These are phyloP conservation scores for Gobionotothen gibberifrons DNA, from an alignment of 2,797 vertebrate genomes.

Conservation along the genomic window DNA sequence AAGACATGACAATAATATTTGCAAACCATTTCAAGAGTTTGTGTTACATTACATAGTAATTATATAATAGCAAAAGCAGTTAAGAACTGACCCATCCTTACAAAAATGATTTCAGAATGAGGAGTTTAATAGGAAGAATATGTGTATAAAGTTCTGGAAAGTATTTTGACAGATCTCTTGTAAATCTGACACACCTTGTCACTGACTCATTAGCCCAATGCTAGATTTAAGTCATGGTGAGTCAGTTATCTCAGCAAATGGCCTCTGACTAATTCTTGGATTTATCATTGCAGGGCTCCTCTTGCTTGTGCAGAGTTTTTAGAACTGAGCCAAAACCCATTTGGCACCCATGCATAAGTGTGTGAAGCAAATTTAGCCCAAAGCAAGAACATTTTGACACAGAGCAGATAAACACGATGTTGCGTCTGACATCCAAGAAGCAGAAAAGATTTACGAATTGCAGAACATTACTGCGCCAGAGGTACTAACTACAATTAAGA, in stretches of 20 bases:
- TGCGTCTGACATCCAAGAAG: neutral
- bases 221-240: constrained; percentile 15
- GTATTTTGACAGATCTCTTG: neutral
- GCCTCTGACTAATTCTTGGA: constrained; percentile 17
- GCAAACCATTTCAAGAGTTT: neutral
- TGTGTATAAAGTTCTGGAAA: constrained; percentile 1
- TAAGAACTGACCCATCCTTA: neutral
- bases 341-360: constrained; percentile 12
- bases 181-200: neutral
- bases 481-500: neutral
- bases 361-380: neutral
- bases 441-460: neutral
- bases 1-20: neutral
- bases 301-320: constrained; percentile 11
- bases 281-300: neutral
- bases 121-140: neutral
- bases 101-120: neutral
- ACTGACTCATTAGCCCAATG: neutral
- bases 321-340: constrained; percentile 38
- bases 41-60: neutral
- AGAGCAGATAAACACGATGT: constrained; percentile 6
- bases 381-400: constrained; percentile 22
- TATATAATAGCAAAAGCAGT: neutral
- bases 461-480: neutral
- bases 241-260: constrained; percentile 34